phyloP scores from a whole-genome alignment of 2,888 invertebrate genomes.

The Chouioia cunea region DNA sequence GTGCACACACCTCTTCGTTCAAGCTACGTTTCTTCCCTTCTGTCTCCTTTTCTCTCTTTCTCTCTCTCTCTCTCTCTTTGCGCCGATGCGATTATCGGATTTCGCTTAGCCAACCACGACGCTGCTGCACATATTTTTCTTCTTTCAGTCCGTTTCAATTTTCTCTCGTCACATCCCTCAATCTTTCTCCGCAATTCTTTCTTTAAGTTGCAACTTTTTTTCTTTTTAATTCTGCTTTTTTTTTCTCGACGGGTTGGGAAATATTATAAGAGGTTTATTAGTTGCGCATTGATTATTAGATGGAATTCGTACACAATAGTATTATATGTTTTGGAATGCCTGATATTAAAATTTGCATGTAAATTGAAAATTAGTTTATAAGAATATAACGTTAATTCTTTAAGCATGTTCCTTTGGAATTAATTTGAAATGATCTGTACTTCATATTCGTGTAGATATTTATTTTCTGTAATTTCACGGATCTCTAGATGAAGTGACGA shows the following conservation, averaged over 20 bases:
- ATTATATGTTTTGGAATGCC: too few species aligned
- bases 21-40: constrained; percentile 47
- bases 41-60: too few species aligned
- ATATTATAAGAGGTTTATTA: not conserved
- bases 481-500: not conserved
- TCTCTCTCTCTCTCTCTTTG: constrained; percentile 52
- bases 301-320: too few species aligned
- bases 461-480: too few species aligned
- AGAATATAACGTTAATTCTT: too few species aligned
- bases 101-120: constrained; percentile 58
- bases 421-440: too few species aligned
- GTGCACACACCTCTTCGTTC: constrained; percentile 40
- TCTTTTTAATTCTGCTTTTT: not conserved
- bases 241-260: too few species aligned
- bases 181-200: constrained; percentile 14
- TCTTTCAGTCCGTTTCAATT: constrained; percentile 50
- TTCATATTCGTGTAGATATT: too few species aligned
- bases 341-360: too few species aligned
- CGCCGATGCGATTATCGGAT: constrained; percentile 60
- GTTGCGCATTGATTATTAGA: not conserved
- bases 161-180: constrained; percentile 40
- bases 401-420: too few species aligned
- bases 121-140: constrained; percentile 44
- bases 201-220: not conserved
- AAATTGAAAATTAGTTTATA: too few species aligned